phyloP scores from a whole-genome alignment of 2,888 invertebrate genomes.

The Euplagia quadripunctaria region DNA sequence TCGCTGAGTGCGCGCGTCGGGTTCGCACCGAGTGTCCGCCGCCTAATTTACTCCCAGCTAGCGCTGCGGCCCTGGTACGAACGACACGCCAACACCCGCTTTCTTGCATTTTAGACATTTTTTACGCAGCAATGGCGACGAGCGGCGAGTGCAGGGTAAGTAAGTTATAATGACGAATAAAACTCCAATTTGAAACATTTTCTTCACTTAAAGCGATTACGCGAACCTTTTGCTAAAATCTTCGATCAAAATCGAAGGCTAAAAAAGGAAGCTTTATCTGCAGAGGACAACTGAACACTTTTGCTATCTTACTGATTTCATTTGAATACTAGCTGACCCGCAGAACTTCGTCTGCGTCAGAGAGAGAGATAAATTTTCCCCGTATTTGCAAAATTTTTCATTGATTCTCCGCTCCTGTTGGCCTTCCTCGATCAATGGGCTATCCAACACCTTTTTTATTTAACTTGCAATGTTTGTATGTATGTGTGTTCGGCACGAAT shows the following conservation, averaged over 20 bases:
- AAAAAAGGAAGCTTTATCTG: background rate
- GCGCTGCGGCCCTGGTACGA: slow-evolving; percentile 64
- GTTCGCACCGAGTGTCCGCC: slow-evolving; percentile 63
- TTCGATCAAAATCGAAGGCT: background rate
- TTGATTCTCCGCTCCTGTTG: too few relatives aligned
- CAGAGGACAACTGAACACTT: too few relatives aligned
- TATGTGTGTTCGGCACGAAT: too few relatives aligned
- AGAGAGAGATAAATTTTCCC: too few relatives aligned
- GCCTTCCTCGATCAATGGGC: too few relatives aligned
- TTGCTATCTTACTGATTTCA: background rate
- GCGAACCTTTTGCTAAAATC: background rate
- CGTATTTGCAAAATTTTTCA: too few relatives aligned
- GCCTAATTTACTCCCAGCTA: slow-evolving; percentile 74
- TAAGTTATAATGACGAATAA: background rate
- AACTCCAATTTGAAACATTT: background rate
- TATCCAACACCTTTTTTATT: too few relatives aligned
- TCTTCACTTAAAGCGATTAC: background rate
- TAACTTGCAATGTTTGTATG: too few relatives aligned
- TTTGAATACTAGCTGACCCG: too few relatives aligned
- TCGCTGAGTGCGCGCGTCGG: slow-evolving; percentile 82
- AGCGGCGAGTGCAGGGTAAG: background rate
- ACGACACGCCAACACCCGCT: slow-evolving; percentile 48
- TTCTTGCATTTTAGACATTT: slow-evolving; percentile 43
- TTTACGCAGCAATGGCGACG: slow-evolving; percentile 6
- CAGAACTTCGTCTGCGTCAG: too few relatives aligned